Conservation (phyloP, 1,140 invertebrate species). For the Drosophila mayri region DNA sequence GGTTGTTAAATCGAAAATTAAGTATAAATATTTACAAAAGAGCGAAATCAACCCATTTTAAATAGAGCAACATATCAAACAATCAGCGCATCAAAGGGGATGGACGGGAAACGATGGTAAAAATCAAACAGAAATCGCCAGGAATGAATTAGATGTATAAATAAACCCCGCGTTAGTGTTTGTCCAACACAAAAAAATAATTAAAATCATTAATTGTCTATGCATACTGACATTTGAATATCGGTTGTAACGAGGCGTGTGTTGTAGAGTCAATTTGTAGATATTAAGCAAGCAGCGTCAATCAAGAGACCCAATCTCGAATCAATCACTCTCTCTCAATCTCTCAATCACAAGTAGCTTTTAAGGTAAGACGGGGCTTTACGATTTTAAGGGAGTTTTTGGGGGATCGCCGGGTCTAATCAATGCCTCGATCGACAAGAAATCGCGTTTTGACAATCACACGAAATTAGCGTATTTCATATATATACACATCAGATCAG, state of each 20-base stretch:
- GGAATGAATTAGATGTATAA: slow-evolving; percentile 18
- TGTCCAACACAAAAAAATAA: neutral
- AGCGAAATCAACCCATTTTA: slow-evolving; percentile 47
- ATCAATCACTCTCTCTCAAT: slow-evolving; percentile 13
- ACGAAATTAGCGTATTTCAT: slow-evolving; percentile 81
- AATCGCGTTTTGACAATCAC: slow-evolving; percentile 85
- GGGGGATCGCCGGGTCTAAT: slow-evolving; percentile 59
- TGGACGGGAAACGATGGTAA: slow-evolving; percentile 2
- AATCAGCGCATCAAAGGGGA: slow-evolving; percentile 30
- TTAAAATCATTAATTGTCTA: slow-evolving; percentile 16
- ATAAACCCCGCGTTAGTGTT: slow-evolving; percentile 15
- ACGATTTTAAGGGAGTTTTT: slow-evolving; percentile 41
- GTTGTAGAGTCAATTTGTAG: slow-evolving; percentile 63
- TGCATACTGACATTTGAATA: slow-evolving; percentile 20
- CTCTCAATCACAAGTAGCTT: slow-evolving; percentile 10
- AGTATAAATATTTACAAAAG: slow-evolving; percentile 78
- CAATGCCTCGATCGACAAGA: slow-evolving; percentile 78
- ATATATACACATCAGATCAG: slow-evolving; percentile 43
- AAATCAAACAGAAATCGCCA: slow-evolving; percentile 39
- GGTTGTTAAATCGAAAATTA: slow-evolving; percentile 76
- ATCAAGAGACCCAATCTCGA: slow-evolving; percentile 55
- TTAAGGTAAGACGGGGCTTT: slow-evolving; percentile 32
- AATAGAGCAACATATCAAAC: slow-evolving; percentile 75
- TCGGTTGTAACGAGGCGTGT: slow-evolving; percentile 50
- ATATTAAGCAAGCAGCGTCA: slow-evolving; percentile 54